Percentiles rank a stretch among this genome's conserved stretches.
These are phyloP conservation scores for Psophia crepitans DNA, from an alignment of 2,113 vertebrate species.

Conservation along the genomic window DNA sequence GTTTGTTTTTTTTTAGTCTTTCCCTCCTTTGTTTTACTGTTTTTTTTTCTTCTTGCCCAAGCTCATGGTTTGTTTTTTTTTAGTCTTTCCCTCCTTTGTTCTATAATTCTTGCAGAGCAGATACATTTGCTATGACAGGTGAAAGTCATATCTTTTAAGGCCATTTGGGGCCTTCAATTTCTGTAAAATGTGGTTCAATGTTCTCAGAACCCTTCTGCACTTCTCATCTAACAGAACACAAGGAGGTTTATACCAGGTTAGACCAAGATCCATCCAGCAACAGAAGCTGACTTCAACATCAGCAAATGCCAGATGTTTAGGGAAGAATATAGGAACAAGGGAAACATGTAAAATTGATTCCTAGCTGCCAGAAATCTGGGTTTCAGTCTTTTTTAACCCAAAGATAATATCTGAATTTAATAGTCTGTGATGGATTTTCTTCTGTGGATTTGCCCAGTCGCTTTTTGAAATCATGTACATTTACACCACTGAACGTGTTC, in stretches of 20 bases:
- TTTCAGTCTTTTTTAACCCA: background rate
- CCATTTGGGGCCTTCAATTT: background rate
- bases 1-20: background rate
- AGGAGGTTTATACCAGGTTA: background rate
- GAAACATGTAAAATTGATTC: background rate
- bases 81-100: fast-evolving
- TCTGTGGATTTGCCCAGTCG: background rate
- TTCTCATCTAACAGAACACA: background rate
- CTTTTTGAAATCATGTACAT: background rate
- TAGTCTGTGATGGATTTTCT: background rate
- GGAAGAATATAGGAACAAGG: background rate
- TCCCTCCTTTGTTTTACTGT: too few species aligned
- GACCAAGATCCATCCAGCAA: background rate
- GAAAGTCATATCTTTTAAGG: background rate
- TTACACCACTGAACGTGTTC: background rate
- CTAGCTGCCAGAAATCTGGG: background rate
- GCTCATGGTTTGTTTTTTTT: too few species aligned
- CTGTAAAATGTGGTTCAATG: background rate
- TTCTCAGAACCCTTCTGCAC: background rate
- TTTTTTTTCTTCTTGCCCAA: too few species aligned
- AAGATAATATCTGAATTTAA: background rate
- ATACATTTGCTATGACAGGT: background rate
- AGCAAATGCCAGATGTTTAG: background rate
- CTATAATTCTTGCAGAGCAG: background rate
- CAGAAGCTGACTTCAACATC: background rate